Base-by-base conservation (phyloP, 2,888 invertebrate genomes). In the Zootermopsis nevadensis region DNA sequence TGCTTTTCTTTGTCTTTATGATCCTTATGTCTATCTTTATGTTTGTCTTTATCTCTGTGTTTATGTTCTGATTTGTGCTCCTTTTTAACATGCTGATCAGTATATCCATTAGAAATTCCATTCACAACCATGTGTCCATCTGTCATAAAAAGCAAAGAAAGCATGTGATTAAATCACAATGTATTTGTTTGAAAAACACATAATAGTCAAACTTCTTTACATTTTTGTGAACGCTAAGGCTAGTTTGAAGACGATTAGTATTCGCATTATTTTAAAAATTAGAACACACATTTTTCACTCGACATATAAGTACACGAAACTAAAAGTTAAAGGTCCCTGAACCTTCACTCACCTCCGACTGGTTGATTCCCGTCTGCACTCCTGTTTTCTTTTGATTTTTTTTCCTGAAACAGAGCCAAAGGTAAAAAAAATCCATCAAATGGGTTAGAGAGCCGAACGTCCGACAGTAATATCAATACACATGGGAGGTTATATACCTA, bases 81-180 rank as follows among this genome's bases (percentile, higher is more conserved):
- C 86, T 91, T 91, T 86, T 86, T 86, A 27, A 55, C 48, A 80
- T 91, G 91, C 83, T 88, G 89, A 84, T 92, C 92, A 76, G 89
- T 89, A 89, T 94, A 95, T 82, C 96, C 96, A 90, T 96, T 95
- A 88, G 94, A 95, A 88, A 95, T 91, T 84, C 96, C 96, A 91
- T 96, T 96, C 90, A 95, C 91, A 91, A 85, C 67, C 27, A 77
- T 66, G 42, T 83, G 84, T n/a, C 80, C 81, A 66, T 82, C 84
- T 84, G 72, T 33, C 74, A 67, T 7, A 60, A 60, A 60, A 33
- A 33, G 22, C 22, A 69, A 69, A 42, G 48, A 7, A 81, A 84
- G 15, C 69, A 69, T 33, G 69, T 33, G 33, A 12, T 33, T 31
- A 33, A 27, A 48, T 19, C 27, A 66, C 27, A 69, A 69, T 33